A percentile compares a stretch with the other conserved stretches of the same genome.
phyloP scores from a whole-genome alignment of 2,113 vertebrate species.

The Lagopus leucura region DNA sequence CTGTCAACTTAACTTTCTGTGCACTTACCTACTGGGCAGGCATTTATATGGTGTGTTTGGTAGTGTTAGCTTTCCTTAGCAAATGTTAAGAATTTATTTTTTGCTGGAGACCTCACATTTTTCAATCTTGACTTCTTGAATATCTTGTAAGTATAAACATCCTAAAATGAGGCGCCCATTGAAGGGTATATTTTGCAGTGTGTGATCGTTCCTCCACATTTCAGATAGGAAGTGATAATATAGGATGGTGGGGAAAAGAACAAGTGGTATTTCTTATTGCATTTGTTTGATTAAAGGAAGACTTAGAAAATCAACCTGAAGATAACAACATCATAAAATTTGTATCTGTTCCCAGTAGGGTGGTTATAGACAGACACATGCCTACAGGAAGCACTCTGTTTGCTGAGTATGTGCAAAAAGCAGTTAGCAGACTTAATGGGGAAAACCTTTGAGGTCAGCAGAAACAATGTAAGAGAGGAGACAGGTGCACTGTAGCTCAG shows the following conservation, averaged over 20 bases:
- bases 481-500: background rate
- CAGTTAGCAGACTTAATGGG: background rate
- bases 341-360: background rate
- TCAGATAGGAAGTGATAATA: constrained; percentile 25
- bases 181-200: background rate
- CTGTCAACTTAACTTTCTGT: background rate
- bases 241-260: background rate
- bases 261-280: background rate
- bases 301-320: background rate
- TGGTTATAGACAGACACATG: background rate
- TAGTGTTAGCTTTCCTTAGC: background rate
- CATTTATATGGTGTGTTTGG: background rate
- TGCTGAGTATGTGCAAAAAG: background rate
- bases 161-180: background rate
- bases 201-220: background rate
- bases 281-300: background rate
- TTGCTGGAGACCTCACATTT: background rate
- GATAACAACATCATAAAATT: background rate
- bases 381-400: background rate
- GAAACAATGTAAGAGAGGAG: background rate
- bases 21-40: background rate
- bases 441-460: background rate
- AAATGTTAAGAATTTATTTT: background rate
- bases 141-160: background rate
- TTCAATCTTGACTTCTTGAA: background rate